Evolutionary conservation across 2,888 invertebrate species (phyloP).

Genomic region (Drosophila vallismaia): DNA sequence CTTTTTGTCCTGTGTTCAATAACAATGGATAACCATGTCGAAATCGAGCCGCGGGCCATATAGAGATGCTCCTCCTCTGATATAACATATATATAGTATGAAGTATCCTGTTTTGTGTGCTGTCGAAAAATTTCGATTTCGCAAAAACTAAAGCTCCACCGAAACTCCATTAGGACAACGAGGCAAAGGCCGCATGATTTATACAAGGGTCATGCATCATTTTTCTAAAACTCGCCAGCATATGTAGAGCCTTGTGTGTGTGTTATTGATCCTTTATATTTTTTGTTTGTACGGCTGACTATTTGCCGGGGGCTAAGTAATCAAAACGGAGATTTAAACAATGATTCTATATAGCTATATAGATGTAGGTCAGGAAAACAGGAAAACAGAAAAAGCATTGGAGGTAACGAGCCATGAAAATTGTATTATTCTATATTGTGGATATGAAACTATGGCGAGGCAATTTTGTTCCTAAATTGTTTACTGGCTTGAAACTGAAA

Average conservation of each 20-base stretch:
- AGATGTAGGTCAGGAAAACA: neutral
- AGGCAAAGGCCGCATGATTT: conserved; percentile 63
- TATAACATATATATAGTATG: conserved; percentile 9
- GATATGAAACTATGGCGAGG: neutral
- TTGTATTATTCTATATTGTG: conserved; percentile 4
- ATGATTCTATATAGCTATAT: conserved; percentile 8
- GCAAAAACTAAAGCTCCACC: conserved; percentile 56
- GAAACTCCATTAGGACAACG: conserved; percentile 60
- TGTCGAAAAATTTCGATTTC: conserved; percentile 50
- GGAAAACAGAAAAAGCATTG: too few species aligned
- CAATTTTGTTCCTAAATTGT: neutral
- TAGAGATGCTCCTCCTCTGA: conserved; percentile 41
- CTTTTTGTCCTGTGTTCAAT: conserved; percentile 48
- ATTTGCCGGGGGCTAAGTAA: conserved; percentile 10
- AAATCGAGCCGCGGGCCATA: conserved; percentile 57
- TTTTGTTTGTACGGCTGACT: neutral
- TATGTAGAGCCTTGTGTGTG: conserved; percentile 2
- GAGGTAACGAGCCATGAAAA: conserved; percentile 5
- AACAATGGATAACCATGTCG: conserved; percentile 54
- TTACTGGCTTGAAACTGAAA: neutral
- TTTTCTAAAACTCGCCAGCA: conserved; percentile 28
- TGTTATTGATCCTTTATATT: conserved; percentile 24
- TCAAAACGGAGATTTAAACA: conserved; percentile 6
- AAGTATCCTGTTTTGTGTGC: conserved; percentile 24
- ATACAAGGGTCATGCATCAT: conserved; percentile 65